Percentiles rank a stretch among this genome's conserved stretches.
phyloP scores from a whole-genome alignment of 2,113 vertebrate species.

The Danionella cerebrum region DNA sequence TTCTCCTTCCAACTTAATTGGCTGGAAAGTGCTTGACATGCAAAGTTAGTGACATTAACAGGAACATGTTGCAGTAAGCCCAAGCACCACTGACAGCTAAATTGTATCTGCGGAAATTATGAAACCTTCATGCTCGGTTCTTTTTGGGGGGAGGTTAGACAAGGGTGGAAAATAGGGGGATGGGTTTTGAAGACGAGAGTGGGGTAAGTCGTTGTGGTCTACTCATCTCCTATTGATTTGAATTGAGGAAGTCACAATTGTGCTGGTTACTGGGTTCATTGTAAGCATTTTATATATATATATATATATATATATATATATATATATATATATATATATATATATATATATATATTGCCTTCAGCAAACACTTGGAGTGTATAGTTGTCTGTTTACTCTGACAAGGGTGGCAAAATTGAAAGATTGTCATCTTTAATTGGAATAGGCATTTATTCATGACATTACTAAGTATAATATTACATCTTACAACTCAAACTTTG shows the following conservation, averaged over 20 bases:
- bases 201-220: conserved; percentile 85
- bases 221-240: conserved; percentile 79
- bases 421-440: too few relatives aligned
- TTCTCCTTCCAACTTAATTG: conserved; percentile 91
- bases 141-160: conserved; percentile 53
- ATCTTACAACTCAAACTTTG: too few relatives aligned
- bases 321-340: too few relatives aligned
- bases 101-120: conserved; percentile 99
- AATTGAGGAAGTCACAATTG: conserved; percentile 46
- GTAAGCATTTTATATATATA: too few relatives aligned
- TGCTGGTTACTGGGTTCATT: too few relatives aligned
- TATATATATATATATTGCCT: too few relatives aligned
- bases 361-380: too few relatives aligned
- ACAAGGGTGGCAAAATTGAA: too few relatives aligned
- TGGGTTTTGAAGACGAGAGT: conserved; percentile 58
- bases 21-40: conserved; percentile 99
- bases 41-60: conserved; percentile 97
- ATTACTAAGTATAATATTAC: too few relatives aligned
- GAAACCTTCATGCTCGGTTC: conserved; percentile 98
- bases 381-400: too few relatives aligned
- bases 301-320: too few relatives aligned
- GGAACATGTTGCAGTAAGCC: conserved; percentile 91
- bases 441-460: too few relatives aligned
- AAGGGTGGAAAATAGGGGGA: conserved; percentile 22
- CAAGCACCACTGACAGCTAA: conserved; percentile 99